A percentile compares a stretch with the other conserved stretches of the same genome.
Conservation (phyloP, 2,113 vertebrate genomes). For the Psittacara wagleri region DNA sequence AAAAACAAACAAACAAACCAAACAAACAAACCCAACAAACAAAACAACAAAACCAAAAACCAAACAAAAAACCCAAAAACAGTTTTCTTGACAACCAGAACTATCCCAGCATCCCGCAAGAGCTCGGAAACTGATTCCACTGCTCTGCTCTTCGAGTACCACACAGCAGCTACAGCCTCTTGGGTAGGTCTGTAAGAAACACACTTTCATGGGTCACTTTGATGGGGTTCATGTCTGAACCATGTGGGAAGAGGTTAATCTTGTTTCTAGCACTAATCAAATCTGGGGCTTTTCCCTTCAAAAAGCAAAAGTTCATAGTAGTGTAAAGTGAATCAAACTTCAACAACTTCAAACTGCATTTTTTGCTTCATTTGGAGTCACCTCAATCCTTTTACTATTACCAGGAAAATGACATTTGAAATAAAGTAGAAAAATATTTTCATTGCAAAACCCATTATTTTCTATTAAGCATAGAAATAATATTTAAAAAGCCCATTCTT, state of each 20-base stretch:
- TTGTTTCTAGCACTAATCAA: neutral
- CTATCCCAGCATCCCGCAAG: neutral
- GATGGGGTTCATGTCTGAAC: neutral
- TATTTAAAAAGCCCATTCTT: neutral
- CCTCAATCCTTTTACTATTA: neutral
- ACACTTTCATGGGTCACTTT: neutral
- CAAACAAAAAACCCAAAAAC: neutral
- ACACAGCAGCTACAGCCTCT: accelerated
- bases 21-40: too few relatives aligned
- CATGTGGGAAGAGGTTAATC: neutral
- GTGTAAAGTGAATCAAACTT: neutral
- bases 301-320: neutral
- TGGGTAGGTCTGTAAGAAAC: neutral
- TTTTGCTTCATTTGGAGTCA: neutral
- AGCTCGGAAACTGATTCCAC: neutral
- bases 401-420: neutral
- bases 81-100: neutral
- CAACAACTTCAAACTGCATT: neutral
- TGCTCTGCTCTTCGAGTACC: neutral
- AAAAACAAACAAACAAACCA: neutral
- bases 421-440: neutral
- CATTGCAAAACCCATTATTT: neutral
- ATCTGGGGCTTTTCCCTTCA: neutral
- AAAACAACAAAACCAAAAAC: neutral
- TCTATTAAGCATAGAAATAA: neutral